phyloP scores from a whole-genome alignment of 2,113 vertebrate genomes.

The Macrotis lagotis region DNA sequence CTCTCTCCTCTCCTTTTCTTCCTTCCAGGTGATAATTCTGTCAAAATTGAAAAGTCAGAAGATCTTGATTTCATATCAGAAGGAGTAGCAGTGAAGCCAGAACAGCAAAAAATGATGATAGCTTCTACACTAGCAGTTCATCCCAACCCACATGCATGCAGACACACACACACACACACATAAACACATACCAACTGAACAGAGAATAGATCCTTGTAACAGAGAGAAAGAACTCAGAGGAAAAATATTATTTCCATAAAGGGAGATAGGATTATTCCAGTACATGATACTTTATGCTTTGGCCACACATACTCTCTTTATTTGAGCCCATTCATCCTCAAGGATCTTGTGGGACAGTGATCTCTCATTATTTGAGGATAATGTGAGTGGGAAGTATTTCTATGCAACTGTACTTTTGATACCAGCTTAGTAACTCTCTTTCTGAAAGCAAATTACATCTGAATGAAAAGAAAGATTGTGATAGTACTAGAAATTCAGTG shows the following conservation, averaged over 20 bases:
- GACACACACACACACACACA: background rate
- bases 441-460: background rate
- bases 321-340: background rate
- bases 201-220: too few species aligned
- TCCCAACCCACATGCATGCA: too few species aligned
- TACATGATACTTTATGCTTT: background rate
- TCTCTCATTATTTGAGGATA: background rate
- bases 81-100: background rate
- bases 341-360: background rate
- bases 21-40: background rate
- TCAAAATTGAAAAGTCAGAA: background rate
- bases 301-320: background rate
- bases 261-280: background rate
- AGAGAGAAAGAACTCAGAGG: background rate
- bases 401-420: background rate
- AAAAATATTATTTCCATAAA: background rate
- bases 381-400: background rate
- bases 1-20: background rate
- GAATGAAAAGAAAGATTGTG: background rate
- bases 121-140: background rate
- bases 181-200: background rate
- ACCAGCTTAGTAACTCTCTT: background rate
- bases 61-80: background rate
- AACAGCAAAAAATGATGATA: background rate
- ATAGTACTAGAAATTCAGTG: background rate